A percentile compares a stretch with the other conserved stretches of the same genome.
These are phyloP conservation scores for Cebus imitator DNA, from an alignment of 2,113 vertebrate genomes.

Conservation along the genomic window DNA sequence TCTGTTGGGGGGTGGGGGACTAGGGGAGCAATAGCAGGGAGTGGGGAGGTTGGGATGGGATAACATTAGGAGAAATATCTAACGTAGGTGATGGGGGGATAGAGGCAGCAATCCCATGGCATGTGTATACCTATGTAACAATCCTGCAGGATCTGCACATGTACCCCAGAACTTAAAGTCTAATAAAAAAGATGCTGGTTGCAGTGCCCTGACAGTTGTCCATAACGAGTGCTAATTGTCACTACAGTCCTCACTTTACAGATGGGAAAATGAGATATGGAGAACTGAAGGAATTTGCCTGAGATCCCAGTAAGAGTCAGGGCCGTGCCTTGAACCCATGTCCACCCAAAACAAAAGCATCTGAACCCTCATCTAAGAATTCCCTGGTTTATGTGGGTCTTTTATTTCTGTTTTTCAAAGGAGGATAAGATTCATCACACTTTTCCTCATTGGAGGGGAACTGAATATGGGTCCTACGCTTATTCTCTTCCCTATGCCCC, in stretches of 20 bases:
- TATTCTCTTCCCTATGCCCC: neutral
- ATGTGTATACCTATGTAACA: no score
- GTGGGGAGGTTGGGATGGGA: no score
- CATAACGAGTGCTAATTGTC: accelerated
- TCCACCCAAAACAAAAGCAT: neutral
- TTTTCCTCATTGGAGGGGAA: neutral
- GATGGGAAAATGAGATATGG: neutral
- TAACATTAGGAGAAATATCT: no score
- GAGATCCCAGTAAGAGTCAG: neutral
- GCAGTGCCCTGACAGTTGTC: accelerated
- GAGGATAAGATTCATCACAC: neutral
- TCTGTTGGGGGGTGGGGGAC: no score
- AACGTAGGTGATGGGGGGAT: no score
- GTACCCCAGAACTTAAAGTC: no score
- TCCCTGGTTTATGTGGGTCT: no score
- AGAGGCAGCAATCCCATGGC: no score
- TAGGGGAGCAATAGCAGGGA: no score
- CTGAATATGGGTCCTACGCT: neutral
- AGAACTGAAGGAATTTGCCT: neutral
- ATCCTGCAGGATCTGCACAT: no score
- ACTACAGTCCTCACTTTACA: neutral
- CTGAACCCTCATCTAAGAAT: neutral
- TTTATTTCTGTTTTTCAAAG: neutral
- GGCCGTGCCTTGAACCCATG: neutral
- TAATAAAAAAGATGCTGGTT: no score